Base-by-base conservation (phyloP, 2,888 invertebrate species). In the Cheiracanthium punctorium region DNA sequence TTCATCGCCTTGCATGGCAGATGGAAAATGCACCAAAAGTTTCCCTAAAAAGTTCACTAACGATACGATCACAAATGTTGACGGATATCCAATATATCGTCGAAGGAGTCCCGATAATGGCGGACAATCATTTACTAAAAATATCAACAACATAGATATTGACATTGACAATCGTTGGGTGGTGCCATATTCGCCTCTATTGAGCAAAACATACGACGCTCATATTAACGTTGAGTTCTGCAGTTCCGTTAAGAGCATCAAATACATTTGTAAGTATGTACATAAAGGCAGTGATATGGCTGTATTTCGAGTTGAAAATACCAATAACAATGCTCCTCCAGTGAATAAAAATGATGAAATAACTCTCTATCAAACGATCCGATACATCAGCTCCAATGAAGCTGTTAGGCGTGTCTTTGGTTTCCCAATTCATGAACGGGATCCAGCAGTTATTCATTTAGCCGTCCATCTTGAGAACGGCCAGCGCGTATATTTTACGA, bases 401-500 rank as follows among this genome's bases (percentile, higher is more conserved):
- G 76, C 76, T 65, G 69, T 29, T 76, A 67, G 67, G 76, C 65
- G 58, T 67, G 43, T 70, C 52, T 76, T 82, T 58, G 37, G 33
- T 73, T 71, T 84, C 32, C 65, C 41, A 37, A 70, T 75, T 29
- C 28, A 79, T 84, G 65, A 67, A 69, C 76, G 76, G 41, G 41
- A 76, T 43, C 76, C 76, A 74, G 64, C 74, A 58, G 74, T 74
- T 58, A 12, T 74, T 64, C 74, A 74, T 5, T 64, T 74, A 74
- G 64, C 33, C 64, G 33, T 74, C 58, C 74, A 74, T 32, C 74
- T 74, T 58, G 74, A 74, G 58, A 74, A 74, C 24, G 89, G 89
- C 12, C 88, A 90, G 65, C 64, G 88, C 5, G 82, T 65, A 1
- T 65, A 65, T 10, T 65, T 65, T 29, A 65, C 65, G 1, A 10